Percentiles rank a stretch among this genome's conserved stretches.
These are phyloP conservation scores for Zoroaster sp. DNA, from an alignment of 53 echinoderm and acorn worm species.

Conservation along the genomic window DNA sequence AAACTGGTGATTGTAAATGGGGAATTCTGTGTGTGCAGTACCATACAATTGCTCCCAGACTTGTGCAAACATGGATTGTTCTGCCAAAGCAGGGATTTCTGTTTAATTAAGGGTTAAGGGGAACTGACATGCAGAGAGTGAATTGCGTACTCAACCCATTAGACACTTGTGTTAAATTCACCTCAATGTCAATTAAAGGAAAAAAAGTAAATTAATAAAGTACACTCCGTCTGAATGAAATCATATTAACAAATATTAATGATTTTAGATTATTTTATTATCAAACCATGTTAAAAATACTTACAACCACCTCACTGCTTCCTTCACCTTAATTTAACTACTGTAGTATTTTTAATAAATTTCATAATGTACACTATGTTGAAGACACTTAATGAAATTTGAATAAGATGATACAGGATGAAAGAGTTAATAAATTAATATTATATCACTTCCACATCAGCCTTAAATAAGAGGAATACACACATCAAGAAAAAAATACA, in stretches of 20 bases:
- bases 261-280: conserved; percentile 14
- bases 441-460: neutral
- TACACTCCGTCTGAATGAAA: neutral
- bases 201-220: neutral
- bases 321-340: neutral
- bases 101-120: too few species aligned
- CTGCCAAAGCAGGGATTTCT: too few species aligned
- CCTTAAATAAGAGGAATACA: neutral
- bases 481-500: neutral
- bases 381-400: neutral
- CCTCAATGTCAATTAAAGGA: too few species aligned
- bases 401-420: neutral
- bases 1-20: too few species aligned
- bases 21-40: too few species aligned
- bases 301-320: neutral
- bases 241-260: neutral
- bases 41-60: too few species aligned
- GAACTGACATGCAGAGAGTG: too few species aligned
- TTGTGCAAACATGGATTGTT: too few species aligned
- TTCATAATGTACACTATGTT: conserved; percentile 7
- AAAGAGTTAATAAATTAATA: conserved; percentile 27
- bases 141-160: too few species aligned
- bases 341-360: neutral
- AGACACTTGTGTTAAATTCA: too few species aligned
- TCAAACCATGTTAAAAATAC: conserved; percentile 29